These are phyloP conservation scores for Argopecten irradians DNA, from an alignment of 1,140 invertebrate species.

Conservation along the genomic window DNA sequence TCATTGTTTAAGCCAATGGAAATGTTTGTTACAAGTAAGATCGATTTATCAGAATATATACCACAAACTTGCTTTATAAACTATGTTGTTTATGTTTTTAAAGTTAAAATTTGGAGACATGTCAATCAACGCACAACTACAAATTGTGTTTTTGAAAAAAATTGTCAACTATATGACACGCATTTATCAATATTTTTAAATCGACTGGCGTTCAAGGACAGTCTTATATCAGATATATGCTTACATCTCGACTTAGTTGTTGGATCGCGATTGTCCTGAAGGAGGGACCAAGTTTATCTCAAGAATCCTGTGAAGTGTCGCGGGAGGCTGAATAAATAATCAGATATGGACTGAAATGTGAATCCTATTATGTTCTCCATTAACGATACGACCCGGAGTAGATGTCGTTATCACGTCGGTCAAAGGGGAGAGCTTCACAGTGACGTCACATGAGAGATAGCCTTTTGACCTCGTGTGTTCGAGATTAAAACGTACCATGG, in stretches of 20 bases:
- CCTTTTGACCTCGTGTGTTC: conserved; percentile 14
- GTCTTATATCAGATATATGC: neutral
- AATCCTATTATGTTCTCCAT: neutral
- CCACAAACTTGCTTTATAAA: no score
- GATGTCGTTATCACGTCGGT: conserved; percentile 3
- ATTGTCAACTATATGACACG: no score
- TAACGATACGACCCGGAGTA: neutral
- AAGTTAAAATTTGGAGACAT: no score
- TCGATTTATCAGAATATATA: no score
- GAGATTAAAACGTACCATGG: conserved; percentile 9
- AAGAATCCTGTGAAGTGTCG: neutral
- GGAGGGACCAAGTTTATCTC: neutral
- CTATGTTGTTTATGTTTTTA: no score
- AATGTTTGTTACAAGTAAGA: no score
- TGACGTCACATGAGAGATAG: neutral
- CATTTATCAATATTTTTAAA: no score
- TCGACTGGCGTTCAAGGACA: no score
- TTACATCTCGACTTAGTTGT: neutral
- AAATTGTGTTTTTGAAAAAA: no score
- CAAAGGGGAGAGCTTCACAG: neutral
- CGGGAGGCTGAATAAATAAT: neutral
- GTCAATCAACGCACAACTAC: no score
- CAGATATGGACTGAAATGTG: neutral
- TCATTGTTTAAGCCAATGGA: no score
- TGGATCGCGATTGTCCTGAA: neutral